Conservation (phyloP, 2,113 vertebrate genomes). For the Bos taurus region ARS-UCD2.0 NC_037332.1:100743001-100743500, state of each 20-base stretch:
- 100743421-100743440: not conserved
- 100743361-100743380: not conserved
- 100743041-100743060: not conserved
- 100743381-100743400: not conserved
- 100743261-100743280: not conserved
- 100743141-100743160: not conserved
- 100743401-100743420: not conserved
- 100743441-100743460: not conserved
- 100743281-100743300: not conserved
- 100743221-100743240: not conserved
- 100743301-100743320: not conserved
- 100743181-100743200: not conserved
- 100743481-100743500: not conserved
- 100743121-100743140: not conserved
- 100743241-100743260: not conserved
- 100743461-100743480: not conserved
- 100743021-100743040: not conserved
- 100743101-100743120: not conserved
- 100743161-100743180: not conserved
- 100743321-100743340: not conserved
- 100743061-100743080: not conserved
- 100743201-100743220: not conserved
- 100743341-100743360: not conserved
- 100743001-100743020: not conserved
- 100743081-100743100: not conserved